Base-by-base conservation (phyloP, 2,888 invertebrate species). In the Anodontia alba region DNA sequence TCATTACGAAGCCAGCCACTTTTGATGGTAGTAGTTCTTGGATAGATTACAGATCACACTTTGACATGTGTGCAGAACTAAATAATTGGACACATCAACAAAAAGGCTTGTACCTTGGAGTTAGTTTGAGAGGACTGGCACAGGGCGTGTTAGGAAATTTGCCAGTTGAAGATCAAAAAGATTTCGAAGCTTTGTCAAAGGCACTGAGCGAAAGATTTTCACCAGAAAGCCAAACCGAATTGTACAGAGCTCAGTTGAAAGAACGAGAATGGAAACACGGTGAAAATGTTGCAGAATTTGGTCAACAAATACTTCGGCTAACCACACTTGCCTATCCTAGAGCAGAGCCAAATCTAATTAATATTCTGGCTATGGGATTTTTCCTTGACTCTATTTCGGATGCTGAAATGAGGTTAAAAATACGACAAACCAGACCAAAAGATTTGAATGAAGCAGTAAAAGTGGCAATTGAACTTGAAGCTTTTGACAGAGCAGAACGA, bases 271-370 rank as follows among this genome's bases (percentile, higher is more conserved):
- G 23, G 57, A 57, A 57, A 20, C 57, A 57, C 29, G 57, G 57
- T 7, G 57, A 57, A 29, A 57, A 57, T 57, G 23, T 57, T 10
- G 57, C 57, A 57, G 57, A 57, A 57, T 57, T 57, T 57, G 57
- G 57, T 10, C 57, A 57, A 20, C 7, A 20, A 57, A 57, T 57
- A 17, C 29, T 57, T 26, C 7, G 57, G 57, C 57, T 57, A 57
- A 57, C 57, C 29, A 57, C 57, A 26, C 57, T 57, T 29, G 57
- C 57, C 23, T 57, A 57, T 29, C 57, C 57, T 29, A 57, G 29
- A 57, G 57, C 57, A 26, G 57, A 57, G 29, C 8, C 57, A 57
- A 57, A 29, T 57, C 29, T 57, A 10, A 57, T 57, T 57, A 57
- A 57, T 29, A 8, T 29, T 26, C 57, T 57, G 57, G 57, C 57